Base-by-base conservation (phyloP, 2,113 vertebrate species). In the Poecile atricapillus region DNA sequence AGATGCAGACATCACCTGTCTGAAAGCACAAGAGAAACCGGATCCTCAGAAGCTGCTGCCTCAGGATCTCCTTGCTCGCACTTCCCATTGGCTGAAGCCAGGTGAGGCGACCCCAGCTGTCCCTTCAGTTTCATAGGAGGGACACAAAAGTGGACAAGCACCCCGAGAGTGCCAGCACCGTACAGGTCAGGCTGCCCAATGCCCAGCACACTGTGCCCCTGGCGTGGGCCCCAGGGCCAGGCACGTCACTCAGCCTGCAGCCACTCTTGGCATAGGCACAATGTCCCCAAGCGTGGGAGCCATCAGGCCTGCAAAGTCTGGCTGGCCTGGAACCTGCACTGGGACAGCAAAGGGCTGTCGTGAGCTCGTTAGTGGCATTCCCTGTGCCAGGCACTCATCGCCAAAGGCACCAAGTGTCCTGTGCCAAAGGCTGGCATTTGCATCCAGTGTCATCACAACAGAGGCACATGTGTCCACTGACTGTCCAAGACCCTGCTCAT, bases 1-100 rank as follows among this genome's bases (percentile, higher is more conserved):
- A 99, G 95, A 99, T 99, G 89, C 99, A 99, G 56, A 99, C 99
- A 3, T 99, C 99, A 1, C 99, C 99, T 0, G 99, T 99, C 99
- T 99, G 96, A 47, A 91, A 63, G 62, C 63, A 62, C 35, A 37
- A 15, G 46, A 5, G 15, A 53, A 74, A 75, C 0, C 8, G 33
- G 39, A 76, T 21, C 63, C 13, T 70, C 5, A 37, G 69, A 52
- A 56, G 25, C 27, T 82, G 59, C 50, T 50, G 35, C 33, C 55
- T 30, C 37, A 10, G 33, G 12, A 46, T 43, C 65, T 50, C 13
- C 59, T 9, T 4, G 1, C 17, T 39, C 1, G 1, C 56, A 60
- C 58, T 13, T 46, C 27, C 7, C 35, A 76, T 50, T 9, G 11
- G 18, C 30, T 79, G 22, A 53, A 49, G 59, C 47, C 49, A 81